Evolutionary conservation across 2,113 vertebrate genomes (phyloP), one percentile per base, ranked within the genome.

Genomic region (Xiphophorus maculatus): DNA sequence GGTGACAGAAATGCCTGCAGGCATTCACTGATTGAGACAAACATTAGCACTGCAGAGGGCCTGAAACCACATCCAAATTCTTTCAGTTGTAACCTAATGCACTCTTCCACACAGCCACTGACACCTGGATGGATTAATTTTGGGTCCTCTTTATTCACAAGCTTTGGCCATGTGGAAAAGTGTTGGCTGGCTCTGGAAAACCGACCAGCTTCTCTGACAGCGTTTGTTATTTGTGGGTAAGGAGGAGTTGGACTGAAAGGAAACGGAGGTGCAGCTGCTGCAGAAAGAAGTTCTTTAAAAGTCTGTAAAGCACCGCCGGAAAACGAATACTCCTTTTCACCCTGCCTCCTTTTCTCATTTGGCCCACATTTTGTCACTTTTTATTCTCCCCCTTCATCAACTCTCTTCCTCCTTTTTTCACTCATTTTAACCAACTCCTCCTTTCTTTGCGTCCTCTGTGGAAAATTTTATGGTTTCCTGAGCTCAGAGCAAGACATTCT

Each of bases 401-500:
- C 84, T 82, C 81, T 87, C 80, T 89, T 89, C 78, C 81, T 90
- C 80, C 77, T 76, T 66, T 83, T 85, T 80, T 48, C 71, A 82
- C 73, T 87, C 62, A 76, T 71, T 87, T 90, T 71, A 28, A 66
- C 86, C 87, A 79, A 61, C 79, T 89, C 77, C 72, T 70, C 76
- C 82, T 83, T 87, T 87, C 89, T 90, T 71, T 63, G 65, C 77
- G 74, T 74, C 81, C 85, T 77, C 81, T 88, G 88, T 91, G 90
- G 91, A 93, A 93, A 93, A 88, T 92, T 69, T 91, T 91, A 92
- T 93, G 89, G 89, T 92, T 93, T 93, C 93, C 92, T 93, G 90
- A 78, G 88, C 89, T 90, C 83, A 83, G 88, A 87, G 86, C 54
- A 64, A 90, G 86, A 92, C 90, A 90, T 90, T 92, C 89, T 93